These are phyloP conservation scores for Cephus runcator DNA, from an alignment of 2,888 invertebrate species.

Conservation along the genomic window DNA sequence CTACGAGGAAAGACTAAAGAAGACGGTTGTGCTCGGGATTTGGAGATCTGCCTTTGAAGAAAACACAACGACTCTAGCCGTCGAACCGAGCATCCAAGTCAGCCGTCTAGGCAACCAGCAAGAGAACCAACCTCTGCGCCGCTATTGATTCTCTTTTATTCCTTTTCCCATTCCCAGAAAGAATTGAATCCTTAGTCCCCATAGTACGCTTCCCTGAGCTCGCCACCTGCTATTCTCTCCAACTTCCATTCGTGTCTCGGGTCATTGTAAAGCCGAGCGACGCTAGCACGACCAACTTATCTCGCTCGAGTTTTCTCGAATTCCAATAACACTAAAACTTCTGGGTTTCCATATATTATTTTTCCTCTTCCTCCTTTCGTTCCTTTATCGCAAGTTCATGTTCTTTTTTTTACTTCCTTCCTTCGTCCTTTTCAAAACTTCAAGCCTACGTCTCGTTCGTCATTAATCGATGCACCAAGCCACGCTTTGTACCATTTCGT, in stretches of 20 bases:
- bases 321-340: neutral
- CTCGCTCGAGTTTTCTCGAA: neutral
- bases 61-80: conserved; percentile 51
- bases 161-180: conserved; percentile 42
- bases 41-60: conserved; percentile 55
- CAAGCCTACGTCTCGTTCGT: neutral
- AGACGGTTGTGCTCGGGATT: conserved; percentile 39
- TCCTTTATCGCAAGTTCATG: conserved; percentile 18
- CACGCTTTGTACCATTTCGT: neutral
- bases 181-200: conserved; percentile 59
- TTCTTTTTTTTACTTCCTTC: neutral
- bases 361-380: conserved; percentile 15
- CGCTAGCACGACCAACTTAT: neutral
- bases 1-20: neutral
- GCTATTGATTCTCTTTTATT: conserved; percentile 54
- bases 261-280: neutral
- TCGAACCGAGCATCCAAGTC: conserved; percentile 17
- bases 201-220: conserved; percentile 39
- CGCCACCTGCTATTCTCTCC: conserved; percentile 30
- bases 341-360: conserved; percentile 11
- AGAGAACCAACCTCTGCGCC: conserved; percentile 17
- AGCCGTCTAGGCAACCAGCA: conserved; percentile 24
- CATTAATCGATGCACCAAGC: neutral
- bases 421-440: conserved; percentile 3
- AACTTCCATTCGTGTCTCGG: neutral